phyloP scores from a whole-genome alignment of 2,888 invertebrate species.

The Baccha elongata region DNA sequence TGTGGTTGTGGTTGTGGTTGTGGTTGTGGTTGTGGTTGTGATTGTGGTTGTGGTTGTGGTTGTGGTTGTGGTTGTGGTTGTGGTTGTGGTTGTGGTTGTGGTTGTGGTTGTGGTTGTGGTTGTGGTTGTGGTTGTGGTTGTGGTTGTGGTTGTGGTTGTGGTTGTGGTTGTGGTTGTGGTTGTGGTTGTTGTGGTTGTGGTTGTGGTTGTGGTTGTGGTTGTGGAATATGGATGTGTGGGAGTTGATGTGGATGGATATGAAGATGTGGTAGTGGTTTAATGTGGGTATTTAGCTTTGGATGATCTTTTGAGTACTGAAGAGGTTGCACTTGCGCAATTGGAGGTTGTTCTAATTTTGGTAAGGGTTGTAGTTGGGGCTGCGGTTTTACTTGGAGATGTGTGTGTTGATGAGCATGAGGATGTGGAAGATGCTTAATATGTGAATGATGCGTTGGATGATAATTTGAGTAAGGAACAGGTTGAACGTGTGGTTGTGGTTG shows the following conservation, averaged over 20 bases:
- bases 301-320: too few species aligned
- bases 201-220: not conserved
- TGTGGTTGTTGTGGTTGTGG: constrained; percentile 45
- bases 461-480: not conserved
- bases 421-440: not conserved
- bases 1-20: not conserved
- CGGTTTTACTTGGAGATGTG: not conserved
- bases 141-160: not conserved
- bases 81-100: constrained; percentile 30
- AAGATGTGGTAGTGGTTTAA: too few species aligned
- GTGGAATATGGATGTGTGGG: not conserved
- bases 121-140: constrained; percentile 17
- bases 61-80: constrained; percentile 63
- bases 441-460: not conserved
- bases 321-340: not conserved
- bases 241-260: not conserved
- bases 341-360: constrained; percentile 33
- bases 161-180: constrained; percentile 12
- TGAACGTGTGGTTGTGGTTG: not conserved
- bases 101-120: constrained; percentile 50
- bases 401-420: not conserved
- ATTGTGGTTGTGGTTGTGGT: constrained; percentile 11
- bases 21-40: constrained; percentile 31
- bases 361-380: constrained; percentile 21
- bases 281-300: not conserved